A percentile compares a stretch with the other conserved stretches of the same genome.
phyloP scores from a whole-genome alignment of 2,113 vertebrate species.

The Cyanoderma ruficeps region DNA sequence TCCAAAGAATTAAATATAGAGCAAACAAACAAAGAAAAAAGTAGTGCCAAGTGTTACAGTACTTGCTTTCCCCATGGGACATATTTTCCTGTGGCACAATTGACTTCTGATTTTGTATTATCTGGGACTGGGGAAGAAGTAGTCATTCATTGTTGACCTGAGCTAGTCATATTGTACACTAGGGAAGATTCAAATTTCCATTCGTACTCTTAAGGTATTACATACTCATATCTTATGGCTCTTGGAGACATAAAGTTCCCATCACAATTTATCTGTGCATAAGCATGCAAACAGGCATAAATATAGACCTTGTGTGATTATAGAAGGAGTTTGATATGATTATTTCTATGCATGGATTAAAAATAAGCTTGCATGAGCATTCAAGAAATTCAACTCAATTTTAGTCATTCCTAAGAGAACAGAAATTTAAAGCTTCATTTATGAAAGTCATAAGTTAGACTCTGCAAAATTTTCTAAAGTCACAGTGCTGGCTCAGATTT shows the following conservation, averaged over 20 bases:
- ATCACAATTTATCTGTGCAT: background rate
- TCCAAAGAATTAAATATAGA: background rate
- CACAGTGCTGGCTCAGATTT: conserved; percentile 48
- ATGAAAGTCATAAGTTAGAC: conserved; percentile 32
- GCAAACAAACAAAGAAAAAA: background rate
- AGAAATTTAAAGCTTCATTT: conserved; percentile 46
- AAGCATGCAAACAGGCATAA: conserved; percentile 9
- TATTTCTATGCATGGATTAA: conserved; percentile 44
- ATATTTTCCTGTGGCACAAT: background rate
- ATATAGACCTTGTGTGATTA: background rate
- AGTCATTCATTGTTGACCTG: background rate
- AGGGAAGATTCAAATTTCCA: background rate
- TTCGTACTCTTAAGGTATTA: background rate
- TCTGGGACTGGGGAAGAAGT: background rate
- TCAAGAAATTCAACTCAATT: conserved; percentile 44
- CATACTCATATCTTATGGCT: background rate
- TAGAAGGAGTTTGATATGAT: background rate
- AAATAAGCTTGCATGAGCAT: conserved; percentile 49
- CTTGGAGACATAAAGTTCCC: background rate
- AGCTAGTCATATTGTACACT: background rate
- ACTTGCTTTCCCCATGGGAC: background rate
- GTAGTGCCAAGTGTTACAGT: background rate
- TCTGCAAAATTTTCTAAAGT: conserved; percentile 50
- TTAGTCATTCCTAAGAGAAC: conserved; percentile 38
- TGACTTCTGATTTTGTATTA: background rate